Percentiles rank a stretch among this genome's conserved stretches.
phyloP scores from a whole-genome alignment of 2,113 vertebrate species.

The Brachyistius frenatus region DNA sequence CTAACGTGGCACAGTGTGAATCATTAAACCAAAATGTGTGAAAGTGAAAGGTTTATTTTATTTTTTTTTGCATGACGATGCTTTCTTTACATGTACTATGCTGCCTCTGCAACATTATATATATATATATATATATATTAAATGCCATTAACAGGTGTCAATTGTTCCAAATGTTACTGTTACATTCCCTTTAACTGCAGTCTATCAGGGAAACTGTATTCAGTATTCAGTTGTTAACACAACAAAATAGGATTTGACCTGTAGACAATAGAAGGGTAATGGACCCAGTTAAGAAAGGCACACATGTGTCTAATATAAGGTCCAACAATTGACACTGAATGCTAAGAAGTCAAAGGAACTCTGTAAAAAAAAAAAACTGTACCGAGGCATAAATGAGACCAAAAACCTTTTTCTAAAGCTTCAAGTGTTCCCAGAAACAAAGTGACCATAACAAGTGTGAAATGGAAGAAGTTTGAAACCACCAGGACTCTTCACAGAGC shows the following conservation, averaged over 20 bases:
- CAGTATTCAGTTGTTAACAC: background rate
- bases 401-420: background rate
- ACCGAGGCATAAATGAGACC: background rate
- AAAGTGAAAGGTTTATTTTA: background rate
- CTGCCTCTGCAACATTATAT: background rate
- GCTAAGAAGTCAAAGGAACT: no score
- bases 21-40: conserved; percentile 24
- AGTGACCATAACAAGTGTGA: background rate
- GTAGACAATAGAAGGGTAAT: no score
- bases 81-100: background rate
- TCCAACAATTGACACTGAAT: no score
- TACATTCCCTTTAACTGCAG: background rate
- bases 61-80: background rate
- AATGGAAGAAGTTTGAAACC: background rate
- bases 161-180: conserved; percentile 3
- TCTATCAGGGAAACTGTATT: background rate
- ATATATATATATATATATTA: background rate
- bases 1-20: conserved; percentile 12
- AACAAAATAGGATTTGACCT: background rate
- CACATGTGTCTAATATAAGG: no score
- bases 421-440: background rate
- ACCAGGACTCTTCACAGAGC: background rate
- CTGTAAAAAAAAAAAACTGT: background rate
- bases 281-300: no score
- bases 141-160: conserved; percentile 23